A percentile compares a stretch with the other conserved stretches of the same genome.
Evolutionary conservation across 2,888 invertebrate genomes (phyloP).

Genomic region (Acleris laterana): DNA sequence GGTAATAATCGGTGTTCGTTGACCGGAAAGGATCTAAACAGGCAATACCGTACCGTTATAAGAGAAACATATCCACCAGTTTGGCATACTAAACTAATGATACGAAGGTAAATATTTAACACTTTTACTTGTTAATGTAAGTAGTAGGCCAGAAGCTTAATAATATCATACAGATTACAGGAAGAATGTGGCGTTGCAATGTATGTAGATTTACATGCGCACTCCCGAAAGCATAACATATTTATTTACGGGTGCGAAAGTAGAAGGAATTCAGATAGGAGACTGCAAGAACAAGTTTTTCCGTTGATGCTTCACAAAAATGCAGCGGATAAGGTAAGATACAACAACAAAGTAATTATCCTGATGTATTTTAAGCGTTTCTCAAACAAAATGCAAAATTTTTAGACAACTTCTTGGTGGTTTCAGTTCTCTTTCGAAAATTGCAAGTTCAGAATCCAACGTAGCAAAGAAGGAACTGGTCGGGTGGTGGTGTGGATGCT

Average conservation of each 20-base stretch:
- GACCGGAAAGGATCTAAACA: slow-evolving; percentile 96
- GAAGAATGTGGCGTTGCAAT: slow-evolving; percentile 95
- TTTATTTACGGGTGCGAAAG: slow-evolving; percentile 98
- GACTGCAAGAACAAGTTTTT: slow-evolving; percentile 95
- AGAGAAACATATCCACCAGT: slow-evolving; percentile 96
- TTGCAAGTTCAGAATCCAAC: slow-evolving; percentile 96
- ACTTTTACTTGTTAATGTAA: neutral
- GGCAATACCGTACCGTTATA: slow-evolving; percentile 96
- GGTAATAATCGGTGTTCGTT: slow-evolving; percentile 96
- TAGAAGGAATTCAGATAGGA: slow-evolving; percentile 89
- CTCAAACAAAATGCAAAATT: no score
- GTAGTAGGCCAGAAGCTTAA: neutral
- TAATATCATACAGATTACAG: slow-evolving; percentile 86
- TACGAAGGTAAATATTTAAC: slow-evolving; percentile 85
- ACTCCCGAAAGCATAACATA: slow-evolving; percentile 97
- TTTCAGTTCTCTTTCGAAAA: slow-evolving; percentile 95
- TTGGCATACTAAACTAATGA: slow-evolving; percentile 96
- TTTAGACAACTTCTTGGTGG: slow-evolving; percentile 17
- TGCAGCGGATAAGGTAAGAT: slow-evolving; percentile 91
- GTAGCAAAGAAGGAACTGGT: slow-evolving; percentile 97
- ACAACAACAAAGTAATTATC: neutral
- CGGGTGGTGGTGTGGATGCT: slow-evolving; percentile 97
- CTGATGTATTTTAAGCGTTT: no score
- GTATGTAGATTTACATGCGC: slow-evolving; percentile 97
- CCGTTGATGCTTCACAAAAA: slow-evolving; percentile 97